Evolutionary conservation across 2,797 vertebrate genomes (phyloP).

Genomic region (Kryptolebias ocellatus): DNA sequence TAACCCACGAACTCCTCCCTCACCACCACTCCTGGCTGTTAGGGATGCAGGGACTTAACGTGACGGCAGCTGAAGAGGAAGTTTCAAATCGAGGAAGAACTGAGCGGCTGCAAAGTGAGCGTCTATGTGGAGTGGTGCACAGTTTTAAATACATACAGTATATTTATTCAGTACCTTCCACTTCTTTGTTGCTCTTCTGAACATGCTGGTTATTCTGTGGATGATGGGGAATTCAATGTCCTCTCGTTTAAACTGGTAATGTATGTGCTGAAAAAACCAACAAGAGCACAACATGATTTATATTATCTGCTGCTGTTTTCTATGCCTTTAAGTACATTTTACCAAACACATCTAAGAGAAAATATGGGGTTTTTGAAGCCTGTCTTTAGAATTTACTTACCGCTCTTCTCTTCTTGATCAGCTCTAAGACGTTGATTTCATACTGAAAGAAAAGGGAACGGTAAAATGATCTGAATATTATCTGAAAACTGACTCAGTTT

Average conservation of each 20-base stretch:
- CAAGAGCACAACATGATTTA: not conserved
- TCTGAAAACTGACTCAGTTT: not conserved
- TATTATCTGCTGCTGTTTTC: not conserved
- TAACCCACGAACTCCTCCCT: too few species aligned
- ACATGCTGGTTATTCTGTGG: constrained; percentile 87
- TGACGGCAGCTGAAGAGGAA: too few species aligned
- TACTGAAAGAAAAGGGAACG: constrained; percentile 80
- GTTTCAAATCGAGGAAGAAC: too few species aligned
- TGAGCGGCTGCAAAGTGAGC: too few species aligned
- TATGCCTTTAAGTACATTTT: not conserved
- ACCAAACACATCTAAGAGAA: not conserved
- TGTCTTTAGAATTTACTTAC: constrained; percentile 78
- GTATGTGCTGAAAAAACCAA: constrained; percentile 82
- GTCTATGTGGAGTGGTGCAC: too few species aligned
- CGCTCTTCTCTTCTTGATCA: constrained; percentile 91
- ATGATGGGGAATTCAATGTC: constrained; percentile 92
- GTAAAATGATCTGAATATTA: not conserved
- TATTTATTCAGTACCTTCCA: constrained; percentile 88
- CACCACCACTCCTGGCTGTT: too few species aligned
- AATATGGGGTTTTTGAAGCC: not conserved
- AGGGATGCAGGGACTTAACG: too few species aligned
- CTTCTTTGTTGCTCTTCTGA: constrained; percentile 89
- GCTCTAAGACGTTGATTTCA: constrained; percentile 93
- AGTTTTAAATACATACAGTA: too few species aligned
- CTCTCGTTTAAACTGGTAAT: constrained; percentile 92